phyloP scores from a whole-genome alignment of 2,113 vertebrate genomes.

The Scartelaos histophorus region DNA sequence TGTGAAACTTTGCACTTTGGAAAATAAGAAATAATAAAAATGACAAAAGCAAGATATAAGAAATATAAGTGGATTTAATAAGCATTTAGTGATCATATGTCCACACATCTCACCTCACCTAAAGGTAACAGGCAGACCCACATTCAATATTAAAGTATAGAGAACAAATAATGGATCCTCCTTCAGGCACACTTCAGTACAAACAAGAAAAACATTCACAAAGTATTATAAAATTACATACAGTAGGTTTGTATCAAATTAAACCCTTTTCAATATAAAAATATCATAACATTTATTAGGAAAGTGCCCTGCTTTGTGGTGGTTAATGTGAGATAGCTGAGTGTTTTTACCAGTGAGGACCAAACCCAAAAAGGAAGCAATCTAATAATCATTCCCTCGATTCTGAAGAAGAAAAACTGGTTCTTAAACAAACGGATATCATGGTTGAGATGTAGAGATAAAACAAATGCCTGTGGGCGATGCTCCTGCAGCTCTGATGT shows the following conservation, averaged over 20 bases:
- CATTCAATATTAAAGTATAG: background rate
- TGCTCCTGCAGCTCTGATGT: constrained; percentile 3
- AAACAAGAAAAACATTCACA: constrained; percentile 1
- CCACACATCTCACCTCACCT: background rate
- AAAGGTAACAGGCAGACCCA: background rate
- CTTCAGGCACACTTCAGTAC: constrained; percentile 11
- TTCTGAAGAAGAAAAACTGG: constrained; percentile 24
- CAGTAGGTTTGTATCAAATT: background rate
- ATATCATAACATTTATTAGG: too few species aligned
- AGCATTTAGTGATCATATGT: background rate
- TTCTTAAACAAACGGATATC: constrained; percentile 31
- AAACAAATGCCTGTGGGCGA: constrained; percentile 24
- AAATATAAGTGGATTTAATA: background rate
- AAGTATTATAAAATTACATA: background rate
- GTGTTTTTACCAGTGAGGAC: constrained; percentile 36
- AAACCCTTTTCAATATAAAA: background rate
- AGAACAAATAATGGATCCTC: background rate
- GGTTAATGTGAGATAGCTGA: constrained; percentile 19
- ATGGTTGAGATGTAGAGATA: constrained; percentile 8
- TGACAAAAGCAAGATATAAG: background rate
- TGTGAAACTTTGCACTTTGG: background rate
- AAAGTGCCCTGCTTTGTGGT: background rate
- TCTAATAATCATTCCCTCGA: constrained; percentile 22
- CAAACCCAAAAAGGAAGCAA: constrained; percentile 42
- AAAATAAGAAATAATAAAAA: background rate